Base-by-base conservation (phyloP, 2,797 vertebrate species). In the Echiichthys vipera region DNA sequence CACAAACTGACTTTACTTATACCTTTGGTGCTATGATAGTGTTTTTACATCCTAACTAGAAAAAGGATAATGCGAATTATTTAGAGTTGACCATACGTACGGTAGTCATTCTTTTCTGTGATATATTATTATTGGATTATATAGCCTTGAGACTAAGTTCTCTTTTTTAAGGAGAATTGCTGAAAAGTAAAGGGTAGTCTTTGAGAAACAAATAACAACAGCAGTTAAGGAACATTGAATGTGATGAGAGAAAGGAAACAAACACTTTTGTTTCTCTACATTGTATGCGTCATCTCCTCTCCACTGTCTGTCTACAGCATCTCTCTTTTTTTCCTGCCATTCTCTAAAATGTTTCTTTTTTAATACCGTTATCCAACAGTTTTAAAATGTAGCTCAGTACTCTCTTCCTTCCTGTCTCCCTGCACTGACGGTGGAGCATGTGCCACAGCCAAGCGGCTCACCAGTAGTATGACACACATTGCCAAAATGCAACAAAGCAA, bases 401-500 rank as follows among this genome's bases (percentile, higher is more conserved):
- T 14, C 3, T 47, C 34, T 36, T 32, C 32, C 49, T 57, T 58
- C 30, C 24, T 49, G 8, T 29, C n/a, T 46, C 46, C 22, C 40
- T 46, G 30, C 27, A 42, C 49, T 5, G 30, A 63, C 13, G 10
- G 29, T 34, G 0, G 15, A 22, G 25, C 22, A 61, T 2, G 24
- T 9, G 43, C 8, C 5, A 29, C n/a, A 2, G 24, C 10, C 22
- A 53, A 70, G 24, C 34, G 18, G 17, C n/a, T 58, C 12, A 10
- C 36, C 5, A 2, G 29, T 27, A 22, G 20, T 22, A 2, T 36
- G 32, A 54, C 25, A 18, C 13, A 2, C 59, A 11, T 37, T 62
- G 47, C 56, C 22, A 56, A 56, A 70, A 73, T 3, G 20, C 58
- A 68, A 36, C n/a, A 14, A 58, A 22, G 54, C 59, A 70, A 68